These are phyloP conservation scores for Archaeoteleia sp. DNA, from an alignment of 2,888 invertebrate species.

Conservation along the genomic window DNA sequence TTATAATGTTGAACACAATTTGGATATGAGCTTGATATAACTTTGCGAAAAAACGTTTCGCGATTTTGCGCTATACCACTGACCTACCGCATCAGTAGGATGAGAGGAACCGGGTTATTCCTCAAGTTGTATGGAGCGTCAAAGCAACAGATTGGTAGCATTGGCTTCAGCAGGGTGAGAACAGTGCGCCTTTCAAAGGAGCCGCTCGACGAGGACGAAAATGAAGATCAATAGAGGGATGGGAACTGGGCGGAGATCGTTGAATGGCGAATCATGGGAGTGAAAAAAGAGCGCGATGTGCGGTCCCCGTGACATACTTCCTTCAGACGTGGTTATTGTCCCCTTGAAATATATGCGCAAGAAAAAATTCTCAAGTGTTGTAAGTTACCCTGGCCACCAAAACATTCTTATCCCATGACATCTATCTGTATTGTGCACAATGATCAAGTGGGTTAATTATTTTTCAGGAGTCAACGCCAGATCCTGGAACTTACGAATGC, in stretches of 20 bases:
- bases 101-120: constrained; percentile 39
- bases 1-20: no score
- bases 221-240: constrained; percentile 54
- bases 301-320: constrained; percentile 49
- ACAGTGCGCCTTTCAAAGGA: constrained; percentile 52
- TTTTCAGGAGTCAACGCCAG: no score
- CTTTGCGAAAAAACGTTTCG: no score
- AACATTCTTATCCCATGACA: constrained; percentile 5
- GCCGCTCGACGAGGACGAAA: constrained; percentile 51
- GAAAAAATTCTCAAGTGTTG: not conserved
- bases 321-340: constrained; percentile 17
- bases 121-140: constrained; percentile 7
- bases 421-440: no score
- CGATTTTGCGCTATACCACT: constrained; percentile 26
- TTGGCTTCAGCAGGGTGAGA: constrained; percentile 54
- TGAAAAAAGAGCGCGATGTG: constrained; percentile 54
- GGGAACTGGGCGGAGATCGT: constrained; percentile 56
- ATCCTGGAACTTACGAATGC: no score
- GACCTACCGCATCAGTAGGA: constrained; percentile 47
- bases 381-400: not conserved
- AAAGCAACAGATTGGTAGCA: constrained; percentile 53
- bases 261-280: constrained; percentile 55
- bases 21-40: no score
- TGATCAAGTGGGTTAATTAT: no score
- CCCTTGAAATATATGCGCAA: constrained; percentile 6